Conservation (phyloP, 2,797 vertebrate genomes). For the Aeoliscus strigatus region DNA sequence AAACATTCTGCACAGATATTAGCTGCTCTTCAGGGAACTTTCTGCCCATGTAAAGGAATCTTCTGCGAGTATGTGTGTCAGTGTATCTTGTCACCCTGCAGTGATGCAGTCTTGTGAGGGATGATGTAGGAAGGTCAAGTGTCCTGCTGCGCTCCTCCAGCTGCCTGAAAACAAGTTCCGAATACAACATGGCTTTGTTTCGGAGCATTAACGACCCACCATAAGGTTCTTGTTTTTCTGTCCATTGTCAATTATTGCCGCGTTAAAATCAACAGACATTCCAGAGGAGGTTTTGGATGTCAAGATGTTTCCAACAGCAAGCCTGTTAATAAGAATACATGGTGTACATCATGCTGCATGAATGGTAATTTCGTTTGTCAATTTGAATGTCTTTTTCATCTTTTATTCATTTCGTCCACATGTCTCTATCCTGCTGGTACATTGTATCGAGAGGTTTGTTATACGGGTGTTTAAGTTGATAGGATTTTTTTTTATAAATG, state of each 20-base stretch:
- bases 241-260: constrained; percentile 35
- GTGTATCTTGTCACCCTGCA: constrained; percentile 9
- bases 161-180: constrained; percentile 19
- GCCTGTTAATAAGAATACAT: constrained; percentile 19
- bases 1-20: neutral
- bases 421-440: too few relatives aligned
- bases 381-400: too few relatives aligned
- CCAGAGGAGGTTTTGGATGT: constrained; percentile 25
- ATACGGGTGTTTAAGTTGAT: too few relatives aligned
- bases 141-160: constrained; percentile 14
- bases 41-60: constrained; percentile 11
- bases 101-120: neutral
- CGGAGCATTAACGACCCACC: constrained; percentile 8
- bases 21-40: constrained; percentile 1
- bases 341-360: neutral
- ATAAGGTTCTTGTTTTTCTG: constrained; percentile 10
- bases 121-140: constrained; percentile 21
- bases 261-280: constrained; percentile 35
- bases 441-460: too few relatives aligned
- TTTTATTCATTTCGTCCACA: too few relatives aligned
- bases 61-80: constrained; percentile 11
- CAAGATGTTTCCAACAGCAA: constrained; percentile 10
- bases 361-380: neutral
- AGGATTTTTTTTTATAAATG: too few relatives aligned
- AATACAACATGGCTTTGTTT: constrained; percentile 40